phyloP scores from a whole-genome alignment of 2,113 vertebrate genomes.

The Vireo altiloquus region DNA sequence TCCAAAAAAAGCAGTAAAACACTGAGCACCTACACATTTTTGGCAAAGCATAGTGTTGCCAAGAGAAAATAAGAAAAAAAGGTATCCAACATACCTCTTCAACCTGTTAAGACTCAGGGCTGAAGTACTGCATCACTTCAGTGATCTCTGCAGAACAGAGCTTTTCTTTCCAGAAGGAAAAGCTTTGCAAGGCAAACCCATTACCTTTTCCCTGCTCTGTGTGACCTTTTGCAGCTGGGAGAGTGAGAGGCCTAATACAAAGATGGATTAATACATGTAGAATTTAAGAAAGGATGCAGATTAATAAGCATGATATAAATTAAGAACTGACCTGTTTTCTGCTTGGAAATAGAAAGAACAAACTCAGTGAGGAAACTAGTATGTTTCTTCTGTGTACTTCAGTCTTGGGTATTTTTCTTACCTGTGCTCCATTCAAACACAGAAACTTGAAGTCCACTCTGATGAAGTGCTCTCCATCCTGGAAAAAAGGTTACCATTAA shows the following conservation, averaged over 20 bases:
- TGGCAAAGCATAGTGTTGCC: neutral
- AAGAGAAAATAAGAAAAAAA: neutral
- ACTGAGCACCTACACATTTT: neutral
- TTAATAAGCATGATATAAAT: neutral
- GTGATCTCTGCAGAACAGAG: neutral
- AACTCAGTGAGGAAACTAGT: neutral
- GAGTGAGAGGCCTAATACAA: neutral
- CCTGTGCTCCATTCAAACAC: neutral
- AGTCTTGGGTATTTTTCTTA: neutral
- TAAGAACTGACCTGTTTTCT: neutral
- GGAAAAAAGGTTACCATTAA: neutral
- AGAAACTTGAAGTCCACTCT: neutral
- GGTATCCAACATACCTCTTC: neutral
- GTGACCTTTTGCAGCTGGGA: neutral
- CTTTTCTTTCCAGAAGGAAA: neutral
- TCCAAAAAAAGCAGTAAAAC: neutral
- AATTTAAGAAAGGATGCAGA: neutral
- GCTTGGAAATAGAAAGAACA: neutral
- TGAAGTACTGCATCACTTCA: neutral
- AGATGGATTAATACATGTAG: neutral
- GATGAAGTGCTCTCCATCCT: neutral
- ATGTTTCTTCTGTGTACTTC: neutral
- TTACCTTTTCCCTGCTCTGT: neutral
- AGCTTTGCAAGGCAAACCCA: neutral
- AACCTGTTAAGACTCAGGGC: neutral